Evolutionary conservation across 2,888 invertebrate species (phyloP), one percentile per base, ranked within the genome.

Genomic region (Rotaria sp.): DNA sequence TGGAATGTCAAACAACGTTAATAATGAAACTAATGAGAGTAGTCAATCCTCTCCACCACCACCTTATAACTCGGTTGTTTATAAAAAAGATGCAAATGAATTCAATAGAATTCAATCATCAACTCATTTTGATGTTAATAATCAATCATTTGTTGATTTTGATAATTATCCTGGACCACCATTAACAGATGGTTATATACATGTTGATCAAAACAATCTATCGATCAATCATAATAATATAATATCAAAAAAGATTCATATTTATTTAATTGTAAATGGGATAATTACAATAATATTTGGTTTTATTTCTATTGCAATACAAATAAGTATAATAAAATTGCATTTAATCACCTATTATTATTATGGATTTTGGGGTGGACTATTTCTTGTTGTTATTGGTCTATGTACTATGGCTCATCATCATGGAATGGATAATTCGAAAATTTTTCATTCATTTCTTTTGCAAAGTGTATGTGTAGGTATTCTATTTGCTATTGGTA

Each of bases 321-420:
- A 75, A 75, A 75, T 75, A 21, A 24, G 41, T 41, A 24, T 75
- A 24, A 1, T 75, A 8, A 11, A 41, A 11, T 1, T 21, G 24
- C 21, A 75, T 41, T 38, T 24, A 10, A 75, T 75, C 21, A 11
- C 41, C 10, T 75, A 75, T 75, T 75, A 75, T 26, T 75, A 75
- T 75, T 75, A 75, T 38, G 75, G 75, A 75, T 75, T 75, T 75
- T 75, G 75, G 75, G 75, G 13, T 26, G 75, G 75, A 38, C 26
- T 24, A 41, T 24, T 75, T 24, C 24, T 75, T 10, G 2, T 35
- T 24, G 38, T 24, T 41, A 26, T 75, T 21, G 75, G 75, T 75
- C 3, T 38, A 8, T 41, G 7, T 41, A 41, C 24, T 8, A 8
- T 75, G 24, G 8, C 26, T 8, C 21, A 15, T 75, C 7, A 24